These are phyloP conservation scores for Eupithecia inturbata DNA, from an alignment of 2,888 invertebrate species.

Conservation along the genomic window DNA sequence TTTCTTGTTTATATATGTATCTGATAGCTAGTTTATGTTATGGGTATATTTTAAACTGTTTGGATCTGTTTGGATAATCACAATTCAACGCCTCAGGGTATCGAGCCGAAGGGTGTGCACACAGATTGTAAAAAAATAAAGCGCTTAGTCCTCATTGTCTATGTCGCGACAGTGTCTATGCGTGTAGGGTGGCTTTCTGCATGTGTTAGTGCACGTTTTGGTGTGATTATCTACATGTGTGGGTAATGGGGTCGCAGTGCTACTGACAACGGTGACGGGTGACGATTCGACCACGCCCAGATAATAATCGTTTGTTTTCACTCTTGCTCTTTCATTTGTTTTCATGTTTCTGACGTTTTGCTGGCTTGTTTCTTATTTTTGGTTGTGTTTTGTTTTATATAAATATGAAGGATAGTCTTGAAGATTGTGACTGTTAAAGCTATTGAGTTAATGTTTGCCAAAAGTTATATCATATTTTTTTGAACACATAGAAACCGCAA, in stretches of 20 bases:
- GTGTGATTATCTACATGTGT: slow-evolving; percentile 44
- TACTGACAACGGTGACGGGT: slow-evolving; percentile 67
- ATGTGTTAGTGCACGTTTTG: slow-evolving; percentile 56
- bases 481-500: not conserved
- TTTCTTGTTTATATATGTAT: not conserved
- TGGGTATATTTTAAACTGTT: not conserved
- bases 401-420: not conserved
- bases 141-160: slow-evolving; percentile 76
- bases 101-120: slow-evolving; percentile 61
- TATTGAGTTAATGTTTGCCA: not conserved
- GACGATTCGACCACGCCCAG: slow-evolving; percentile 73
- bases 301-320: slow-evolving; percentile 70
- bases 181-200: slow-evolving; percentile 61
- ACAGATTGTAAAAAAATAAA: slow-evolving; percentile 78
- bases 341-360: slow-evolving; percentile 28
- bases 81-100: slow-evolving; percentile 47
- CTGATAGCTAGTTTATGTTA: not conserved
- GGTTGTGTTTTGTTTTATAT: slow-evolving; percentile 9
- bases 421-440: not conserved
- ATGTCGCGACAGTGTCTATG: slow-evolving; percentile 60
- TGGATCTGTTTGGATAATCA: slow-evolving; percentile 14
- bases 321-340: slow-evolving; percentile 48
- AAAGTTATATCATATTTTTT: not conserved
- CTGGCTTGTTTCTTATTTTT: slow-evolving; percentile 3
- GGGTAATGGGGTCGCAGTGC: slow-evolving; percentile 62